Conservation (phyloP, 2,888 invertebrate genomes). For the Pachydiplax longipennis region DNA sequence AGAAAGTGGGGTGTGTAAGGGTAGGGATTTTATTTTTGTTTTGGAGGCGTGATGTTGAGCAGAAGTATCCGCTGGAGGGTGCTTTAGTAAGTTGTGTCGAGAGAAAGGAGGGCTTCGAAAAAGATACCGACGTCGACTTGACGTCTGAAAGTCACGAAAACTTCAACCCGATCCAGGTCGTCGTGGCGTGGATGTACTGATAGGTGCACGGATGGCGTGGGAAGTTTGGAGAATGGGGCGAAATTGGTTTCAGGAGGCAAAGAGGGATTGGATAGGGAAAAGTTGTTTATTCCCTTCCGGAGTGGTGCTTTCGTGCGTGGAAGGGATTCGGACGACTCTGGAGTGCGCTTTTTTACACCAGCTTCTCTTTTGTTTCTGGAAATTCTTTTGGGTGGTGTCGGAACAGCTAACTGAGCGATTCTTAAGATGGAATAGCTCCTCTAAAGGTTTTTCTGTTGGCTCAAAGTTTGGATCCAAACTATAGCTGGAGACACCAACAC, state of each 20-base stretch:
- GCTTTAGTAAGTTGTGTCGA: background rate
- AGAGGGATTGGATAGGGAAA: background rate
- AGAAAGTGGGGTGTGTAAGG: background rate
- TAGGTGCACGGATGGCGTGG: background rate
- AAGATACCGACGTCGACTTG: slow-evolving; percentile 5
- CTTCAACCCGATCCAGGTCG: background rate
- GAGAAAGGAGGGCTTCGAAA: background rate
- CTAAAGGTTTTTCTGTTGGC: too few relatives aligned
- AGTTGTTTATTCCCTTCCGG: background rate
- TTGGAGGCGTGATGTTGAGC: background rate
- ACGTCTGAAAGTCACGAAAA: slow-evolving; percentile 34
- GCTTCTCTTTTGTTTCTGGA: background rate
- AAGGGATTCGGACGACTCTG: too few relatives aligned
- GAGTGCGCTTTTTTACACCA: background rate
- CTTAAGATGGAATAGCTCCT: too few relatives aligned
- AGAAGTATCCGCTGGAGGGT: background rate
- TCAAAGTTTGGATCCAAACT: too few relatives aligned
- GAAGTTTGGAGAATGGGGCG: background rate
- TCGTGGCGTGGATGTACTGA: background rate
- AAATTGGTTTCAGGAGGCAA: background rate
- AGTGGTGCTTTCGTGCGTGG: too few relatives aligned
- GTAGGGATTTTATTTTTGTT: background rate
- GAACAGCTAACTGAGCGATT: too few relatives aligned
- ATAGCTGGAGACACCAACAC: too few relatives aligned
- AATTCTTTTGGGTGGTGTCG: background rate